Evolutionary conservation across 1,140 invertebrate genomes (phyloP).

Genomic region (Protaetia brevitarsis): DNA sequence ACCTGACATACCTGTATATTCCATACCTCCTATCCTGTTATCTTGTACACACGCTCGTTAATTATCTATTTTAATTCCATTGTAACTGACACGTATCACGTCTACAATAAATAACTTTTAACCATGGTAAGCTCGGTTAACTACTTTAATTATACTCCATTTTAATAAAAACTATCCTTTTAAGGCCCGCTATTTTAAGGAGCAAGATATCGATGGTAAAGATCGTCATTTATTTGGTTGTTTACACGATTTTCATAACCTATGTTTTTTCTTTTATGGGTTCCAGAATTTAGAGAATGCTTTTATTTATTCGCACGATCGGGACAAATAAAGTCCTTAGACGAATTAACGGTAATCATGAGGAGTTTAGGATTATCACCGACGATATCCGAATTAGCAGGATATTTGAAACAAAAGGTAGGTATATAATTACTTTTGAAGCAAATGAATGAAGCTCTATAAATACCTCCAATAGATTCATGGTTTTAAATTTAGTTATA

Average conservation of each 20-base stretch:
- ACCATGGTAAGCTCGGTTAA: constrained; percentile 21
- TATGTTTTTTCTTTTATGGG: constrained; percentile 26
- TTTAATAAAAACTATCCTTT: not conserved
- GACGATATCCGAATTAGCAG: constrained; percentile 83
- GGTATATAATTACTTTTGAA: not conserved
- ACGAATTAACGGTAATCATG: constrained; percentile 92
- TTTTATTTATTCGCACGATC: constrained; percentile 89
- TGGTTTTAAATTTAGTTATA: no score
- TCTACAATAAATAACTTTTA: not conserved
- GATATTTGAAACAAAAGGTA: constrained; percentile 67
- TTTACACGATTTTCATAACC: not conserved
- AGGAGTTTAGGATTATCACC: constrained; percentile 88
- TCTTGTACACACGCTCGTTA: not conserved
- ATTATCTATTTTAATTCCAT: not conserved
- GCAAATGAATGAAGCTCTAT: not conserved
- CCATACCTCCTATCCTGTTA: not conserved
- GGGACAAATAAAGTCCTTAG: constrained; percentile 80
- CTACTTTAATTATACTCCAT: constrained; percentile 43
- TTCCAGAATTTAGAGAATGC: constrained; percentile 89
- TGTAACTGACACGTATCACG: constrained; percentile 19
- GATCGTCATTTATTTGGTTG: not conserved
- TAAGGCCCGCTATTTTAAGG: constrained; percentile 77
- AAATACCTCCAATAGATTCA: no score
- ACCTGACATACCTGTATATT: constrained; percentile 2
- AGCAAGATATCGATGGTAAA: constrained; percentile 80